Evolutionary conservation across 2,113 vertebrate genomes (phyloP).

Genomic region (Neodontobutis hainanensis): DNA sequence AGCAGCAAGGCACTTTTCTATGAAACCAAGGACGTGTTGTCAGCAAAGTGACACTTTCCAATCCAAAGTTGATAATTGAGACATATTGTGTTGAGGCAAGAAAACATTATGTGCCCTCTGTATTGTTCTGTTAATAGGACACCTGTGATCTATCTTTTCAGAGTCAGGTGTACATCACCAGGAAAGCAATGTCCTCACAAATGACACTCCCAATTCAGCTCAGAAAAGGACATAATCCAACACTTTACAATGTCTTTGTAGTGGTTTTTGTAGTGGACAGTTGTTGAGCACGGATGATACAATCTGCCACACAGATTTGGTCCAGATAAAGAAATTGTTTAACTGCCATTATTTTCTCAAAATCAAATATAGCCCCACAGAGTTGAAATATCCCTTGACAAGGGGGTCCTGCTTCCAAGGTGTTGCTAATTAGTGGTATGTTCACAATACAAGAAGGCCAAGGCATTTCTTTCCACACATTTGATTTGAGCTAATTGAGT

Average conservation of each 20-base stretch:
- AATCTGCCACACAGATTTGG: constrained; percentile 19
- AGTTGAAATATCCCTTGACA: constrained; percentile 3
- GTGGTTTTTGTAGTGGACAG: constrained; percentile 16
- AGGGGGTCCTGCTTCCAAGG: neutral
- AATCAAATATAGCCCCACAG: constrained; percentile 9
- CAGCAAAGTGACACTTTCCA: constrained; percentile 37
- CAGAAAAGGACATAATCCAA: constrained; percentile 14
- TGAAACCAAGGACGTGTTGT: constrained; percentile 31
- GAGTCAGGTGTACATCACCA: constrained; percentile 14
- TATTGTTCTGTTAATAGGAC: constrained; percentile 45
- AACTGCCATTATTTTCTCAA: constrained; percentile 10
- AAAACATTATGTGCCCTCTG: constrained; percentile 19
- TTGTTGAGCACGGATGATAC: constrained; percentile 16
- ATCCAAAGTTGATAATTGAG: constrained; percentile 56
- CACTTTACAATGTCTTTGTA: constrained; percentile 11
- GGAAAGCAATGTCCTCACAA: constrained; percentile 30
- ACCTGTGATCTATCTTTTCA: constrained; percentile 67
- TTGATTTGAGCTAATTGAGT: constrained; percentile 43
- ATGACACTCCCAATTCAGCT: constrained; percentile 12
- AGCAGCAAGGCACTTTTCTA: constrained; percentile 30
- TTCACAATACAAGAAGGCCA: constrained; percentile 21
- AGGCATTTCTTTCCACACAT: constrained; percentile 21
- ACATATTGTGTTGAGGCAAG: constrained; percentile 29
- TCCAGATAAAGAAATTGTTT: constrained; percentile 11
- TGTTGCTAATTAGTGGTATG: constrained; percentile 11